Evolutionary conservation across 1,140 invertebrate genomes (phyloP), one percentile per base, ranked within the genome.

Genomic region (Bicyclus anynana): DNA sequence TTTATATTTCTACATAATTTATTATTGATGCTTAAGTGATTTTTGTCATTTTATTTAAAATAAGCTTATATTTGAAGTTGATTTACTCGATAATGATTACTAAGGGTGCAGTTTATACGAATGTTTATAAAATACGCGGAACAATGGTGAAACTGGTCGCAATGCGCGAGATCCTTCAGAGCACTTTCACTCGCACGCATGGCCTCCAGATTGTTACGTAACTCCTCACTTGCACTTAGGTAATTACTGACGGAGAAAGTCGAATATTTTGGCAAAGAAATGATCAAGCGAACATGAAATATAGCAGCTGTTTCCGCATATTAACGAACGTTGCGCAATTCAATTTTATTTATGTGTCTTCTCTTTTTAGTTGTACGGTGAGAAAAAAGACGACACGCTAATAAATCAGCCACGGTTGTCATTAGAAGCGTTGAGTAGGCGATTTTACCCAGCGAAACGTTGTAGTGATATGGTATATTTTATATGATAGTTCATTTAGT

Each of bases 241-340:
- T 80, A 81, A 80, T 80, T 81, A 80, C 67, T 58, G 35, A 46
- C 44, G 49, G 79, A 68, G 81, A 82, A 84, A 84, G 80, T 81
- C 65, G 63, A 56, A 77, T 77, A 76, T 44, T 75, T 77, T 81
- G 65, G 74, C 67, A 62, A 69, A 73, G 75, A 77, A 78, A 74
- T 74, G 67, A 79, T 75, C 66, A 65, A 72, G 67, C 56, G 68
- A 63, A 48, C 61, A 65, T 68, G 59, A 72, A 68, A 70, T 69
- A 71, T 67, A 59, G 49, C 61, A 48, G 48, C 44, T 62, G 62
- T 65, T 78, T 84, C 72, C 71, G 66, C 67, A 54, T 77, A 55
- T 74, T 70, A 69, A 78, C 62, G 64, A 72, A 49, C 51, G 40
- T 76, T 74, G 62, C 64, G 58, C 57, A 74, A 79, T 50, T 33